Conservation (phyloP, 1,140 invertebrate species). For the Eurosta solidaginis region DNA sequence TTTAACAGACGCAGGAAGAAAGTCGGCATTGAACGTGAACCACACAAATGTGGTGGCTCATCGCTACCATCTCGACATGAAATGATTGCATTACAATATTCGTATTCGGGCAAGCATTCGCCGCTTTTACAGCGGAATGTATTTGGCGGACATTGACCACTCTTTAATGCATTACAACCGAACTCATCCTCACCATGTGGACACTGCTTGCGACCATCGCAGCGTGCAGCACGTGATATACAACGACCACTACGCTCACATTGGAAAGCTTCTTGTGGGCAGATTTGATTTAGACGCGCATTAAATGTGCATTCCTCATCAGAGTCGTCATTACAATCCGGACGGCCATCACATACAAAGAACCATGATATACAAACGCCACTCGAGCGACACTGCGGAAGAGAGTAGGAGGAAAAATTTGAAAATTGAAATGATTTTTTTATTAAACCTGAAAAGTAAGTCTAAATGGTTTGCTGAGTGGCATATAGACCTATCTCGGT, state of each 20-base stretch:
- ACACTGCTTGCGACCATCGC: conserved; percentile 79
- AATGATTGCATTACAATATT: conserved; percentile 87
- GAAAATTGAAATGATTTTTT: too few species aligned
- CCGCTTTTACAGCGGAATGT: conserved; percentile 83
- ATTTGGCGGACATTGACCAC: conserved; percentile 72
- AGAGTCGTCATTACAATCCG: conserved; percentile 71
- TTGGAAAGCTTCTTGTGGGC: conserved; percentile 66
- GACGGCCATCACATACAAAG: conserved; percentile 91
- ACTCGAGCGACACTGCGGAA: conserved; percentile 71
- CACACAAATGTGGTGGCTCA: conserved; percentile 77
- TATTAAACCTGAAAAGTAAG: too few species aligned
- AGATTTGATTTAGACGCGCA: conserved; percentile 49
- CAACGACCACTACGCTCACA: conserved; percentile 71
- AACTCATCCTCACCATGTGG: conserved; percentile 80
- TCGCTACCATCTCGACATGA: conserved; percentile 85
- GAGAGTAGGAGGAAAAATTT: background rate
- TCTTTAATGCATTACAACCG: conserved; percentile 68
- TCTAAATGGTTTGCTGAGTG: background rate
- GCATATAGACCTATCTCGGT: background rate
- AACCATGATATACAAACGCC: conserved; percentile 88
- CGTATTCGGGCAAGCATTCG: conserved; percentile 83
- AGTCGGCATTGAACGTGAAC: conserved; percentile 58
- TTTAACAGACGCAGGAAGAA: conserved; percentile 53
- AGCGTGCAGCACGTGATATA: conserved; percentile 74
- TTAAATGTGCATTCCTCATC: conserved; percentile 74